These are phyloP conservation scores for Glyphotaelius pellucidus DNA, from an alignment of 2,888 invertebrate genomes.

Conservation along the genomic window DNA sequence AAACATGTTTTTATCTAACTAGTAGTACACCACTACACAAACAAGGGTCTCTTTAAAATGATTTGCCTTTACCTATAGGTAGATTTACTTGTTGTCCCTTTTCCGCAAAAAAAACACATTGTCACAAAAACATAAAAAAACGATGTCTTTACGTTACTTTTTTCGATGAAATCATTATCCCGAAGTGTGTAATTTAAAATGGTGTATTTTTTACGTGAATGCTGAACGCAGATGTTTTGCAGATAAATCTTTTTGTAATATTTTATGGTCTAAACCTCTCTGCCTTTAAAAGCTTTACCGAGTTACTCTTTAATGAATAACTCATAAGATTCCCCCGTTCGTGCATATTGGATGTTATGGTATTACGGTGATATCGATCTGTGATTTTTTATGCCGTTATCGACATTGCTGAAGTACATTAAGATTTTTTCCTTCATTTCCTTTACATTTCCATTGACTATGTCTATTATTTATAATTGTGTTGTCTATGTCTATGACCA, in stretches of 20 bases:
- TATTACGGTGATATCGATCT: background rate
- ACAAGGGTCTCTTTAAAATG: no score
- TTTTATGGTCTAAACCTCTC: background rate
- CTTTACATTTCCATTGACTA: no score
- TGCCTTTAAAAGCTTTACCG: background rate
- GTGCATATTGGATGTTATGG: background rate
- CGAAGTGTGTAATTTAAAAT: background rate
- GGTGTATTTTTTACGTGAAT: background rate
- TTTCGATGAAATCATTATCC: background rate
- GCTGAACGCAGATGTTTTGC: background rate
- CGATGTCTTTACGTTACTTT: background rate
- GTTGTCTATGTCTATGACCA: no score
- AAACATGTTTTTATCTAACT: no score
- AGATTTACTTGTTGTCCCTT: no score
- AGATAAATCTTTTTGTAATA: background rate
- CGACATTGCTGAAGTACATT: background rate
- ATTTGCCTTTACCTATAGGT: no score
- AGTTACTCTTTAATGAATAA: background rate
- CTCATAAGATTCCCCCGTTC: background rate
- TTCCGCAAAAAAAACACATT: no score
- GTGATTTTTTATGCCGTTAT: background rate
- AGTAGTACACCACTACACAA: no score
- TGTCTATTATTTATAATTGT: no score
- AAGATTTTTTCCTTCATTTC: no score
- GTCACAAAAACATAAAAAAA: no score